Conservation (phyloP, 2,797 vertebrate genomes). For the Squalus acanthias region DNA sequence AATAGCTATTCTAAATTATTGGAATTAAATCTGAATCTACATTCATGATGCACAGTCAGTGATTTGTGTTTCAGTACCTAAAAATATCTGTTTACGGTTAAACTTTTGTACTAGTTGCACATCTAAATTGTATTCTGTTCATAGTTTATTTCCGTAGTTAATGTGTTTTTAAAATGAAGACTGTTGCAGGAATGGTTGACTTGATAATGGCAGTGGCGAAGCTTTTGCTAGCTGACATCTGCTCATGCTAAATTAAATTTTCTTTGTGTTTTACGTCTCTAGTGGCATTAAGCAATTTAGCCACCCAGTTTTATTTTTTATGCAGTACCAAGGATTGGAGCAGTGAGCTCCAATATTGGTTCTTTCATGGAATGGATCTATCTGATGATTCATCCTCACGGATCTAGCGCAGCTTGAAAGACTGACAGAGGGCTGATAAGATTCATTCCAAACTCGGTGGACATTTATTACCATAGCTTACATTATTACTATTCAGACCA, state of each 20-base stretch:
- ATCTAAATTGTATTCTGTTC: not conserved
- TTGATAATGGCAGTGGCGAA: not conserved
- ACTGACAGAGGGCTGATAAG: not conserved
- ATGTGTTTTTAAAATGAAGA: not conserved
- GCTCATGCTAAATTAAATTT: not conserved
- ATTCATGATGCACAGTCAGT: not conserved
- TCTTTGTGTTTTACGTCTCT: not conserved
- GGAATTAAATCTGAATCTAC: not conserved
- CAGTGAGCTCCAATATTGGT: not conserved
- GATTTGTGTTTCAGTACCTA: not conserved
- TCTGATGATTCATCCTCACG: not conserved
- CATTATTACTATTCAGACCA: not conserved
- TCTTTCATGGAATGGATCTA: not conserved
- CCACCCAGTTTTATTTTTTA: not conserved
- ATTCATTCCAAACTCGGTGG: not conserved
- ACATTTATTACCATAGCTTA: not conserved
- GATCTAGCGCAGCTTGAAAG: not conserved
- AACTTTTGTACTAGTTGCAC: not conserved
- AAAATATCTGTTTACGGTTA: not conserved
- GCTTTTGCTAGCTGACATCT: conserved; percentile 2
- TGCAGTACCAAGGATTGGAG: not conserved
- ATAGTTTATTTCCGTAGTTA: not conserved
- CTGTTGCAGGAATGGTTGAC: not conserved
- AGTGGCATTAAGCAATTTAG: conserved; percentile 1
- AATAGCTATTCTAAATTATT: not conserved